Evolutionary conservation across 2,797 vertebrate species (phyloP).

Genomic region (Hyperoplus immaculatus): DNA sequence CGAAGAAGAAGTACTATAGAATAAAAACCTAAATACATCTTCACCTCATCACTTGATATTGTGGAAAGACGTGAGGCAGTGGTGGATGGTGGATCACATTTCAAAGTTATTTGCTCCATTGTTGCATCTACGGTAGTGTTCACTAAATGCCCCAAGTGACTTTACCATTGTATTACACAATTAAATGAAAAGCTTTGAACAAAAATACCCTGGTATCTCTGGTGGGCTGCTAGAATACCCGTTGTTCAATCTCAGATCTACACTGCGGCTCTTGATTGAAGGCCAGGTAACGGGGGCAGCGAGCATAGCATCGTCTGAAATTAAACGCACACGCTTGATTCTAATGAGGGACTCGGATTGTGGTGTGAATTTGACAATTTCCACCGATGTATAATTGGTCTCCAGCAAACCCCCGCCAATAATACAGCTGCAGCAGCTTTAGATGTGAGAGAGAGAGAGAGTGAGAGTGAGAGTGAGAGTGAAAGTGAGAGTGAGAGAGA

Average conservation of each 20-base stretch:
- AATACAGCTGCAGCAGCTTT: slow-evolving; percentile 51
- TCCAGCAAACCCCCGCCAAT: slow-evolving; percentile 38
- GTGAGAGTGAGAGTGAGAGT: slow-evolving; percentile 29
- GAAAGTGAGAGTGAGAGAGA: slow-evolving; percentile 30
- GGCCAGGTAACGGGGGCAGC: slow-evolving; percentile 22
- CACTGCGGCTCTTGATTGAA: slow-evolving; percentile 43
- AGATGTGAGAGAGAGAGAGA: neutral
- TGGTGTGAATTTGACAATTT: slow-evolving; percentile 51
- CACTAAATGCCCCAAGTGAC: slow-evolving; percentile 6
- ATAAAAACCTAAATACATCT: too few relatives aligned
- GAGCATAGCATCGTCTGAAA: slow-evolving; percentile 44
- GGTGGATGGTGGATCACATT: too few relatives aligned
- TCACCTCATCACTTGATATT: too few relatives aligned
- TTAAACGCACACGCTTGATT: slow-evolving; percentile 53
- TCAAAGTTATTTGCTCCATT: neutral
- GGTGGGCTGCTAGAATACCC: slow-evolving; percentile 48
- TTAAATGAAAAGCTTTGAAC: slow-evolving; percentile 35
- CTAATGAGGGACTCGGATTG: slow-evolving; percentile 65
- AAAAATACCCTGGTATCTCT: slow-evolving; percentile 15
- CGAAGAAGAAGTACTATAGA: too few relatives aligned
- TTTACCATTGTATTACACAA: slow-evolving; percentile 24
- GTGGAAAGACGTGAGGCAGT: too few relatives aligned
- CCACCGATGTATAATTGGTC: slow-evolving; percentile 67
- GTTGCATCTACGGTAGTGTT: slow-evolving; percentile 4
- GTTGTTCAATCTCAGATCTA: slow-evolving; percentile 53